Evolutionary conservation across 2,113 vertebrate species (phyloP), one percentile per base, ranked within the genome.

Genomic region (Thryonomys swinderianus): DNA sequence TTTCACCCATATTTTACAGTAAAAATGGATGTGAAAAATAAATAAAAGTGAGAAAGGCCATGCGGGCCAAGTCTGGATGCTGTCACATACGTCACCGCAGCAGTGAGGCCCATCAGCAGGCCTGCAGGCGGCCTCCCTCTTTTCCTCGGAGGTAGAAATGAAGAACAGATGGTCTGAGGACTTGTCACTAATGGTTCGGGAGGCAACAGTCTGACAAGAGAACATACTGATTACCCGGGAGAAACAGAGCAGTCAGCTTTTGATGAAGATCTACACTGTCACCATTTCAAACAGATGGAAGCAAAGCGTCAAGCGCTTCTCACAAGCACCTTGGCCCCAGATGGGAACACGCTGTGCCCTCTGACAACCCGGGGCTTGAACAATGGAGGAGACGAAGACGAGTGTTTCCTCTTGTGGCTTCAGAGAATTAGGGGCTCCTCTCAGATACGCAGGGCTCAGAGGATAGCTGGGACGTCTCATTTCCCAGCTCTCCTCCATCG

Each of bases 51-150:
- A 61, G 51, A 82, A 32, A 61, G 32, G 32, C 8, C 23, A 45
- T 1, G 5, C 10, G 6, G 59, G 48, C 48, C 45, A n/a, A 9
- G 21, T 37, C 40, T 37, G 12, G 86, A 85, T 34, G 20, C 7
- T 20, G 13, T 13, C 57, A 12, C 37, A 1, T 10, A 14, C 16
- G 17, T 25, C 4, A 3, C 16, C 27, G 23, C 0, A 1, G 32
- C 88, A 53, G 53, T 1, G 6, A 45, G n/a, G 17, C 3, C 34
- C 45, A 25, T 53, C 93, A 67, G 2, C 6, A 3, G 66, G 59
- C 61, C 62, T 16, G 13, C 51, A 3, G 42, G 64, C 14, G n/a
- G 34, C 27, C 37, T 12, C 61, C 53, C 73, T 78, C 79, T 16
- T 51, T 67, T 37, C 80, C 66, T 42, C 62, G 40, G 0, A 25